phyloP scores from a whole-genome alignment of 2,797 vertebrate species.

The Naso thynnoides region DNA sequence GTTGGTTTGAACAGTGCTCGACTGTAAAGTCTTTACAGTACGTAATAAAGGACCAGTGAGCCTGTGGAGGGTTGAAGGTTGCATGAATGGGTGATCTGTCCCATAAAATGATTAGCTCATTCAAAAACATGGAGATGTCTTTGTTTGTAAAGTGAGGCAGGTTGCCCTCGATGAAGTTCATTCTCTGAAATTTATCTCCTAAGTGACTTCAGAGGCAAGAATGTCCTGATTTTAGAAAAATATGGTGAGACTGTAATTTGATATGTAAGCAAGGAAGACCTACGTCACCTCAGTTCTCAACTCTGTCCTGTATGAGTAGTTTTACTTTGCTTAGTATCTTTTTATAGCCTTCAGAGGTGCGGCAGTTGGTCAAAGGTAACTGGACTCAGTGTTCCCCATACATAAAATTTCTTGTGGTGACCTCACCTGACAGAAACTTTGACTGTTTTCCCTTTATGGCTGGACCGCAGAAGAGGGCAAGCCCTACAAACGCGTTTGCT shows the following conservation, averaged over 20 bases:
- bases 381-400: too few species aligned
- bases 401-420: too few species aligned
- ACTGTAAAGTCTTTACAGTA: background rate
- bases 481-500: too few species aligned
- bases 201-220: background rate
- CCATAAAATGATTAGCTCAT: constrained; percentile 51
- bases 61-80: constrained; percentile 27
- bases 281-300: background rate
- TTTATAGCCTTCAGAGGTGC: constrained; percentile 40
- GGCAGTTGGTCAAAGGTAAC: background rate
- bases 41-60: background rate
- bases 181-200: constrained; percentile 11
- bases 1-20: background rate
- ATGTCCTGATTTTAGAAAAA: constrained; percentile 1
- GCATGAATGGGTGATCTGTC: constrained; percentile 36
- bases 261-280: background rate
- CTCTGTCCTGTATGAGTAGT: constrained; percentile 9
- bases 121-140: background rate
- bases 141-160: constrained; percentile 12
- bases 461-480: too few species aligned
- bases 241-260: constrained; percentile 7
- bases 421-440: too few species aligned
- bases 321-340: constrained; percentile 25
- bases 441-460: too few species aligned
- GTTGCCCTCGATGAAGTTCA: background rate